Conservation (phyloP, 2,113 vertebrate genomes). For the Microtus richardsoni region DNA sequence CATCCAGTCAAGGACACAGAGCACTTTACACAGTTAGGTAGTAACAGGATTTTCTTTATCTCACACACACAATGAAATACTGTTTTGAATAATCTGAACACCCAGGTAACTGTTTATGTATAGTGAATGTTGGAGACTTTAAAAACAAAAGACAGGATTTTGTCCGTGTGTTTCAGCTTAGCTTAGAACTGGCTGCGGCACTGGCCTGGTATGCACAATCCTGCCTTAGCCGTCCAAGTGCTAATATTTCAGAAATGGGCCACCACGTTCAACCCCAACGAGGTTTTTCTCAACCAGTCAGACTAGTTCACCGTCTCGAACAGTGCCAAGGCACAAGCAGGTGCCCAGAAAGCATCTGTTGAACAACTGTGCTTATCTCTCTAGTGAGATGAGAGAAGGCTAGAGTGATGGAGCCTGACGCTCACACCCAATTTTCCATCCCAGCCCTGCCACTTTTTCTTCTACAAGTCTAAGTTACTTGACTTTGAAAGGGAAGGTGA, state of each 20-base stretch:
- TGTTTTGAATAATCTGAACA: background rate
- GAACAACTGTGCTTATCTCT: background rate
- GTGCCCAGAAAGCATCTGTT: background rate
- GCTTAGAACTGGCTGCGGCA: background rate
- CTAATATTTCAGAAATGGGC: background rate
- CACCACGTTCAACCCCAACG: accelerated
- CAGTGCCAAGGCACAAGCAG: background rate
- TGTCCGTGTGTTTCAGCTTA: background rate
- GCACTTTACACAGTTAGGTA: background rate
- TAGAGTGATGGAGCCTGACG: accelerated
- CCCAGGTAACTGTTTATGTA: background rate
- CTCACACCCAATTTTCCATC: background rate
- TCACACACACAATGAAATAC: background rate
- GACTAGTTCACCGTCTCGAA: background rate
- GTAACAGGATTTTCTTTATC: background rate
- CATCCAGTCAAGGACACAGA: too few relatives aligned
- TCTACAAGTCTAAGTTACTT: too few relatives aligned
- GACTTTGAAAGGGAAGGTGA: too few relatives aligned
- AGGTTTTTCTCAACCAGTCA: background rate
- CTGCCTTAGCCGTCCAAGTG: background rate
- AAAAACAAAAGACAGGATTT: background rate
- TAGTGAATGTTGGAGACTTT: background rate
- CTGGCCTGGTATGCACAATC: background rate
- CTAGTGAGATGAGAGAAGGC: background rate
- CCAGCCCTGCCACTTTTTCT: background rate